Evolutionary conservation across 2,888 invertebrate species (phyloP), one percentile per base, ranked within the genome.

Genomic region (Clitarchus hookeri): DNA sequence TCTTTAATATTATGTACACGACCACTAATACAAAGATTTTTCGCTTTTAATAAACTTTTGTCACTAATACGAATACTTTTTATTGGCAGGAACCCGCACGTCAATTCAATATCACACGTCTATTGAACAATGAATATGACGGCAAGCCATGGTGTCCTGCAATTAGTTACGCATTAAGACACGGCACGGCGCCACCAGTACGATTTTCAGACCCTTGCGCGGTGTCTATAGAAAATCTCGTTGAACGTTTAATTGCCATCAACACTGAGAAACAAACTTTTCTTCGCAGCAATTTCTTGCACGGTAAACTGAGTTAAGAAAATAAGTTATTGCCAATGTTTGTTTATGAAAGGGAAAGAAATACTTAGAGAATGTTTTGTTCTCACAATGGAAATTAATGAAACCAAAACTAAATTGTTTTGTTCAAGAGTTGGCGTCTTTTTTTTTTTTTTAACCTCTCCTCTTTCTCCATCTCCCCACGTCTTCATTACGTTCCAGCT

Each of bases 381-480:
- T 23, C 65, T 6, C n/a, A 23, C 19, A 65, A 23, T 65, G 65
- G 65, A 65, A 65, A 65, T 65, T 65, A 65, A 65, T 65, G 65
- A 65, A 65, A 65, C 65, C 65, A 65, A 65, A 65, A 19, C 65
- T 16, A 65, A 65, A 65, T 65, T 65, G 65, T 65, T 65, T 65
- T 65, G 65, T n/a, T 65, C 65, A 65, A 65, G 65, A 65, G 65
- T 23, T 65, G 65, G 65, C 2, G 16, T 65, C 65, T 16, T 19
- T 16, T 65, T 53, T 53, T 16, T 36, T 36, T 65, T 65, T 65
- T 65, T 65, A 3, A 65, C 8, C 65, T 0, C 16, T 19, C 16
- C 65, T 23, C 65, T 23, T 65, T 65, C n/a, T 65, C 65, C n/a
- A n/a, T 19, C 65, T 65, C 65, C 19, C 65, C 65, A 65, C 65